Base-by-base conservation (phyloP, 1,140 invertebrate species). In the Hycleus phaleratus region DNA sequence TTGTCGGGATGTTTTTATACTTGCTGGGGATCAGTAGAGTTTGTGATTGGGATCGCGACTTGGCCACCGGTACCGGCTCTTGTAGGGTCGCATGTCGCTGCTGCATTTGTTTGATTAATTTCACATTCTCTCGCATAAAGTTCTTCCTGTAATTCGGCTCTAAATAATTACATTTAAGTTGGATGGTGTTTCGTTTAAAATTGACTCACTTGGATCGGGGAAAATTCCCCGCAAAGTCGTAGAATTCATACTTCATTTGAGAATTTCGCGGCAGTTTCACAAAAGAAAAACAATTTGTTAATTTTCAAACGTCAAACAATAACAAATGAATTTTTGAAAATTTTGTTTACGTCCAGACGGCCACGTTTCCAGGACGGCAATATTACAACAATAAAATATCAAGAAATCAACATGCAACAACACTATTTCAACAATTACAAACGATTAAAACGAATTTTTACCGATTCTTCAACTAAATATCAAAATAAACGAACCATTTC, bases 61-160 rank as follows among this genome's bases (percentile, higher is more conserved):
- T 42, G 5, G 40, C 10, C 6, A 7, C 11, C 9, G 40, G 10
- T 11, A 42, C 3, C 10, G 3, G 11, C 1, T 42, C 9, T 42
- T n/a, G 9, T 6, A 42, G 40, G 4, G 4, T 49, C 40, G 8
- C 54, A 8, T 50, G 58, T 69, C 77, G 72, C 38, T 73, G 74
- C 60, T 79, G 78, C 55, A 80, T 76, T 53, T 73, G 73, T 64
- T 79, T 79, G 26, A 81, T 70, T 48, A 78, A 77, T 62, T 74
- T 77, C 68, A 80, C 76, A 56, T 81, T 81, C 73, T 81, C 79
- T 66, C 71, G 77, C 48, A 81, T 79, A 59, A 79, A 81, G 67
- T 81, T 81, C 65, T 75, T 75, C 69, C 75, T 76, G 65, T 76
- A 73, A 58, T 75, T 73, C 64, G 77, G 77, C 72, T 78, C 79